phyloP scores from a whole-genome alignment of 1,140 invertebrate genomes.

The Formica selysi region DNA sequence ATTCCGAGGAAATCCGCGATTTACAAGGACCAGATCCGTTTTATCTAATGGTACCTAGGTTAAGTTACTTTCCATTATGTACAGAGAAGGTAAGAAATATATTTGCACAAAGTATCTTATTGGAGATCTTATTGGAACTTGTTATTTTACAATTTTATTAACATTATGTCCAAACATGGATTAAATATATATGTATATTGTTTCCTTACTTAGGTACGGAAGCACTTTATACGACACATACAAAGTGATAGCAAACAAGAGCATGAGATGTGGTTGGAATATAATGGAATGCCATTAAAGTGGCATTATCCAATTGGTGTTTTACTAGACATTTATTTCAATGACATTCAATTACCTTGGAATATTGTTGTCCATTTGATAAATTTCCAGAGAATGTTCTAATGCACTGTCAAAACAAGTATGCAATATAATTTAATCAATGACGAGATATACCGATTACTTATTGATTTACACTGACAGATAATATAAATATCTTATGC shows the following conservation, averaged over 20 bases:
- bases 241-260: constrained; percentile 93
- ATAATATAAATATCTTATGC: background rate
- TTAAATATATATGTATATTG: background rate
- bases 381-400: constrained; percentile 94
- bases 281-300: constrained; percentile 96
- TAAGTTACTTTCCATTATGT: constrained; percentile 98
- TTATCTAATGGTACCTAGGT: constrained; percentile 97
- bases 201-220: constrained; percentile 89
- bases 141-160: background rate
- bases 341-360: constrained; percentile 95
- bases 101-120: background rate
- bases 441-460: background rate
- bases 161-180: background rate
- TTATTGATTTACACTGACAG: background rate
- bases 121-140: constrained; percentile 3
- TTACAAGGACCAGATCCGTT: constrained; percentile 96
- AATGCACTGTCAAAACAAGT: constrained; percentile 93
- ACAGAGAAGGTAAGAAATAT: constrained; percentile 94
- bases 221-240: constrained; percentile 95
- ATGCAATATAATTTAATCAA: constrained; percentile 63
- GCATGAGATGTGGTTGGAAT: constrained; percentile 98
- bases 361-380: constrained; percentile 97
- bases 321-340: constrained; percentile 94
- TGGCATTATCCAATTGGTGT: constrained; percentile 99
- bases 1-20: constrained; percentile 95